phyloP scores from a whole-genome alignment of 2,797 vertebrate species.

The Parotocinclus haroldoi region DNA sequence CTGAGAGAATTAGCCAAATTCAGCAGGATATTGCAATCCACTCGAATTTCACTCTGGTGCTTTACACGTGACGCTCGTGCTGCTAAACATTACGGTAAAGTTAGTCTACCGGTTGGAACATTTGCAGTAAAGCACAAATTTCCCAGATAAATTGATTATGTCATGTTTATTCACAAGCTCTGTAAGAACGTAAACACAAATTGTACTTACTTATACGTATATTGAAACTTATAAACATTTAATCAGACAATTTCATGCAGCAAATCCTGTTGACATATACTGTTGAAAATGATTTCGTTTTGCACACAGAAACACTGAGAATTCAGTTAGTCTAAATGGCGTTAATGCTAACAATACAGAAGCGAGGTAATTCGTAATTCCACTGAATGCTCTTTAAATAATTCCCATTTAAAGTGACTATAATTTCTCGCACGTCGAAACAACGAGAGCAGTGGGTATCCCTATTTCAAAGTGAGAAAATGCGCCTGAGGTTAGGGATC shows the following conservation, averaged over 20 bases:
- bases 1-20: conserved; percentile 93
- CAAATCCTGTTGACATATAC: too few relatives aligned
- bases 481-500: conserved; percentile 95
- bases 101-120: conserved; percentile 82
- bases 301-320: too few relatives aligned
- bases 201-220: too few relatives aligned
- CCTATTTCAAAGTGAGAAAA: conserved; percentile 92
- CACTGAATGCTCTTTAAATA: neutral
- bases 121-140: conserved; percentile 72
- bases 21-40: conserved; percentile 91
- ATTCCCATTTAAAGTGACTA: neutral
- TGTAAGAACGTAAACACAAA: too few relatives aligned
- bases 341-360: too few relatives aligned
- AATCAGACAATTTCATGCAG: too few relatives aligned
- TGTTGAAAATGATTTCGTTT: too few relatives aligned
- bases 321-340: too few relatives aligned
- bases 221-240: too few relatives aligned
- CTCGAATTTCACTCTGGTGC: conserved; percentile 87
- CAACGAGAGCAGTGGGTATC: conserved; percentile 85
- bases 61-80: conserved; percentile 70
- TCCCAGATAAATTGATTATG: neutral
- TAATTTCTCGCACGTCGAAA: conserved; percentile 25
- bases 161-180: too few relatives aligned
- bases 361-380: too few relatives aligned
- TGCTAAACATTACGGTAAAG: conserved; percentile 79